A percentile compares a stretch with the other conserved stretches of the same genome.
phyloP scores from a whole-genome alignment of 2,113 vertebrate genomes.

The Poeciliopsis prolifica region DNA sequence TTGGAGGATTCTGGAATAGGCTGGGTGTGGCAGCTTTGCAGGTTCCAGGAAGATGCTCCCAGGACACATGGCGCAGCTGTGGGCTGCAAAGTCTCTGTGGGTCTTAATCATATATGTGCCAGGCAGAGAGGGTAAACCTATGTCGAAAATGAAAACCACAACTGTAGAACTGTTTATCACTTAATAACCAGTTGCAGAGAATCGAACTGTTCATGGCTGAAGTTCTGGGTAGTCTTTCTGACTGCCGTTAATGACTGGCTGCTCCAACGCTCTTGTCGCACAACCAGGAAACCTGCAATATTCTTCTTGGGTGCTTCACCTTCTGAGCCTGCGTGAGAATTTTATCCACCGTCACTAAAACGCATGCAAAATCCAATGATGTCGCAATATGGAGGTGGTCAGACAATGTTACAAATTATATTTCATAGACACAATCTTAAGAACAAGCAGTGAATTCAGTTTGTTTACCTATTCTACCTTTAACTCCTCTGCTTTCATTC shows the following conservation, averaged over 20 bases:
- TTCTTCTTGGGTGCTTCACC: constrained; percentile 23
- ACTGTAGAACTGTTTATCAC: constrained; percentile 29
- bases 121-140: constrained; percentile 10
- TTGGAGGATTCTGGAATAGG: constrained; percentile 51
- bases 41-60: constrained; percentile 56
- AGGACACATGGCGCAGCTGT: constrained; percentile 22
- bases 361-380: no score
- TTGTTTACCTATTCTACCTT: no score
- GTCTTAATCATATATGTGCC: constrained; percentile 48
- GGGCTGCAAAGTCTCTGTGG: constrained; percentile 20
- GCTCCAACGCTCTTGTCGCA: constrained; percentile 11
- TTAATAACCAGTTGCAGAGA: constrained; percentile 36
- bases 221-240: constrained; percentile 19
- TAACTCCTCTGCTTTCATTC: no score
- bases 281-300: constrained; percentile 16
- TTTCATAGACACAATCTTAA: no score
- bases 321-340: background rate
- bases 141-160: constrained; percentile 41
- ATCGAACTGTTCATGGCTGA: constrained; percentile 33
- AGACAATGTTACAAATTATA: no score
- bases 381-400: no score
- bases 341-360: no score
- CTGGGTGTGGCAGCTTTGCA: constrained; percentile 57
- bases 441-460: no score
- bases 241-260: constrained; percentile 49